These are phyloP conservation scores for Erebia ligea DNA, from an alignment of 2,888 invertebrate genomes.

Conservation along the genomic window DNA sequence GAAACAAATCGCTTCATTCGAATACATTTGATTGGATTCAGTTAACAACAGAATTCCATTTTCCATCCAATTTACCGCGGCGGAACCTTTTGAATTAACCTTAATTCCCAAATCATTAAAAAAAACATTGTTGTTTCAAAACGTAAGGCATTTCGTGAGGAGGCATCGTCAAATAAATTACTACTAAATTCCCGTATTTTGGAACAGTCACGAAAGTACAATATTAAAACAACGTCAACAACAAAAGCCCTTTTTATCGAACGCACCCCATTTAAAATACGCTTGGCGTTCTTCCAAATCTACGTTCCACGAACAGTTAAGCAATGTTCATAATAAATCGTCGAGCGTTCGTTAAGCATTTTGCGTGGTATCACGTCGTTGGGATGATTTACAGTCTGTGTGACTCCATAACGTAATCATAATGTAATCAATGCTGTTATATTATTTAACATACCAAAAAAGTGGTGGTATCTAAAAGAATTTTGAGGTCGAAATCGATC, in stretches of 20 bases:
- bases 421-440: background rate
- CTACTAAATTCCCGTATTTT: constrained; percentile 4
- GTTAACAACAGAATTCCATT: too few relatives aligned
- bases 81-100: too few relatives aligned
- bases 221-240: constrained; percentile 8
- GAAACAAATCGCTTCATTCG: too few relatives aligned
- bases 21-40: too few relatives aligned
- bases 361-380: background rate
- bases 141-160: constrained; percentile 22
- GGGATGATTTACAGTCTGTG: background rate
- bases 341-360: constrained; percentile 7
- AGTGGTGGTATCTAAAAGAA: too few relatives aligned
- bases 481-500: too few relatives aligned
- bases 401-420: background rate
- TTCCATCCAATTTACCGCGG: too few relatives aligned
- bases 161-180: constrained; percentile 19
- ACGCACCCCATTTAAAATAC: constrained; percentile 15
- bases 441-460: too few relatives aligned
- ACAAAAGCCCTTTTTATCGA: constrained; percentile 14
- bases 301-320: constrained; percentile 20
- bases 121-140: background rate
- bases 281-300: constrained; percentile 26
- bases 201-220: constrained; percentile 21
- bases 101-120: background rate
- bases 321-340: constrained; percentile 7